A percentile compares a stretch with the other conserved stretches of the same genome.
phyloP scores from a whole-genome alignment of 1,140 invertebrate genomes.

The Tetragnatha versicolor region DNA sequence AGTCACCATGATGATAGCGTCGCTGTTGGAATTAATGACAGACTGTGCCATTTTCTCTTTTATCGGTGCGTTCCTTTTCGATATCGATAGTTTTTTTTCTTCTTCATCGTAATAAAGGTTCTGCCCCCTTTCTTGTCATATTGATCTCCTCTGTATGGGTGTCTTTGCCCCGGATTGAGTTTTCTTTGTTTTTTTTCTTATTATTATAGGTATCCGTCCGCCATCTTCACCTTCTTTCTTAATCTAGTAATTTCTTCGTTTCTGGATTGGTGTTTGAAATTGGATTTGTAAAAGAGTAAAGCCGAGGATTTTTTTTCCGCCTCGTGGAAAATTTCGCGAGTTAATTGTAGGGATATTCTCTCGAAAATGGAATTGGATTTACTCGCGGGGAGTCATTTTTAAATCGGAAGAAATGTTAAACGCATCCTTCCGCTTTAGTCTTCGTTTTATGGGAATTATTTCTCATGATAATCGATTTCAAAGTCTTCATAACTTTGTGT shows the following conservation, averaged over 20 bases:
- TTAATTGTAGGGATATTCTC: no score
- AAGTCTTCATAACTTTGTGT: no score
- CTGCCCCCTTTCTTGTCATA: neutral
- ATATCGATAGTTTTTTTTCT: slow-evolving; percentile 15
- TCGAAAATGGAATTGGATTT: no score
- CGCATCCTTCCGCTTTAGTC: no score
- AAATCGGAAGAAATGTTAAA: no score
- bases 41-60: neutral
- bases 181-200: neutral
- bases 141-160: neutral
- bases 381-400: no score
- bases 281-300: slow-evolving; percentile 41
- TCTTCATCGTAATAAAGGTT: slow-evolving; percentile 12
- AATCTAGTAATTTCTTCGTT: neutral
- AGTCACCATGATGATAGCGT: slow-evolving; percentile 2
- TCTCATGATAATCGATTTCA: no score
- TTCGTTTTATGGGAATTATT: no score
- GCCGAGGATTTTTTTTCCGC: no score
- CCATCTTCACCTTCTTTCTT: no score
- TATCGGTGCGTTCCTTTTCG: slow-evolving; percentile 10
- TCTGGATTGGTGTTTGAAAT: slow-evolving; percentile 46
- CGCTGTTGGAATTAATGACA: slow-evolving; percentile 18
- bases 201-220: no score
- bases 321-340: no score
- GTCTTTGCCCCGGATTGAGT: neutral